phyloP scores from a whole-genome alignment of 2,113 vertebrate genomes.

The Accipiter virgatus region DNA sequence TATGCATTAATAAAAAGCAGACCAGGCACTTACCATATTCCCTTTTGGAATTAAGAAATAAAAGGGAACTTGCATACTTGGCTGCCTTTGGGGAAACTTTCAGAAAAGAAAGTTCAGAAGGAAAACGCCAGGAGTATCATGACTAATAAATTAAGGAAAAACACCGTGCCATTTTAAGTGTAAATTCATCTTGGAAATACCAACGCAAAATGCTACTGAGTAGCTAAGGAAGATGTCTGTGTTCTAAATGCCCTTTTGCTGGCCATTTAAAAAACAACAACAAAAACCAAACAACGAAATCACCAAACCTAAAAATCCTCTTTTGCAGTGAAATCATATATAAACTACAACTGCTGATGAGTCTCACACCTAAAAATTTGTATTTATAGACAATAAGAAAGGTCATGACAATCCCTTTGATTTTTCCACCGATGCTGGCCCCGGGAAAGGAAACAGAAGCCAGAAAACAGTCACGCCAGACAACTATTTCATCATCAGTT shows the following conservation, averaged over 20 bases:
- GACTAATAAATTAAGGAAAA: background rate
- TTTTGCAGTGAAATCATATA: background rate
- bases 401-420: background rate
- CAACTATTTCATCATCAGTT: background rate
- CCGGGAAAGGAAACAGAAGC: background rate
- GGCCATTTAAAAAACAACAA: background rate
- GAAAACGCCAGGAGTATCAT: background rate
- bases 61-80: background rate
- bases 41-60: background rate
- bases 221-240: background rate
- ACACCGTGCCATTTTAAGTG: background rate
- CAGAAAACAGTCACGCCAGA: background rate
- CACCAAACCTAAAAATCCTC: background rate
- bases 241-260: background rate
- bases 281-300: background rate
- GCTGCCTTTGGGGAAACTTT: slow-evolving; percentile 6
- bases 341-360: background rate
- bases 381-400: background rate
- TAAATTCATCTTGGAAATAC: background rate
- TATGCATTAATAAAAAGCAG: background rate
- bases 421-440: background rate
- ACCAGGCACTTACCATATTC: background rate
- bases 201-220: background rate
- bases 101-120: background rate
- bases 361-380: background rate